Conservation (phyloP, 2,797 vertebrate genomes). For the Otolemur crassicaudatus region DNA sequence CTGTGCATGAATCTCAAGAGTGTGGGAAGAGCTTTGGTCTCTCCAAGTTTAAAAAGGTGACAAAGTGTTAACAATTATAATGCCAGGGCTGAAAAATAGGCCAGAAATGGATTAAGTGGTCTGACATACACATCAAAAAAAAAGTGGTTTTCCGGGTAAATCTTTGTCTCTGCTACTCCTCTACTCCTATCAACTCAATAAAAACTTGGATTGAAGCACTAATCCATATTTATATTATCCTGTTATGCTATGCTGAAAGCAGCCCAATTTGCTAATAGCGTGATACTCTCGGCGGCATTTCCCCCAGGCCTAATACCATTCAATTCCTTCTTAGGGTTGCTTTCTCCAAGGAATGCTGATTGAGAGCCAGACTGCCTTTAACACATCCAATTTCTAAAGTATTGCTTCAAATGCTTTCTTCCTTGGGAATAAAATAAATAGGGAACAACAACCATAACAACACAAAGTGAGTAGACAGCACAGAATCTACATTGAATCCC, state of each 20-base stretch:
- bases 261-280: conserved; percentile 81
- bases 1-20: conserved; percentile 47
- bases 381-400: conserved; percentile 74
- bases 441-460: conserved; percentile 54
- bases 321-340: conserved; percentile 69
- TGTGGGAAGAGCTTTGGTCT: conserved; percentile 69
- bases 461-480: conserved; percentile 62
- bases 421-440: conserved; percentile 70
- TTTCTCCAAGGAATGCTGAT: conserved; percentile 77
- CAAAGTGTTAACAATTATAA: conserved; percentile 76
- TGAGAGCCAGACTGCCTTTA: conserved; percentile 68
- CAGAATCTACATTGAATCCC: background rate
- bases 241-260: conserved; percentile 79
- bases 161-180: conserved; percentile 66
- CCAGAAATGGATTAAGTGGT: conserved; percentile 53
- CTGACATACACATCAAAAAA: conserved; percentile 44
- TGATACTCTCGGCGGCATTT: conserved; percentile 72
- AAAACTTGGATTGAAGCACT: conserved; percentile 76
- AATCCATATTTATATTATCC: conserved; percentile 86
- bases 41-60: conserved; percentile 78
- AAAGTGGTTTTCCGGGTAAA: conserved; percentile 62
- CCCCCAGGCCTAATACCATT: conserved; percentile 77
- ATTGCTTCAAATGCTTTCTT: conserved; percentile 67
- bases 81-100: conserved; percentile 66
- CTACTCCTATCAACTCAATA: conserved; percentile 67